Conservation (phyloP, 2,797 vertebrate species). For the Macrochelys suwanniensis region DNA sequence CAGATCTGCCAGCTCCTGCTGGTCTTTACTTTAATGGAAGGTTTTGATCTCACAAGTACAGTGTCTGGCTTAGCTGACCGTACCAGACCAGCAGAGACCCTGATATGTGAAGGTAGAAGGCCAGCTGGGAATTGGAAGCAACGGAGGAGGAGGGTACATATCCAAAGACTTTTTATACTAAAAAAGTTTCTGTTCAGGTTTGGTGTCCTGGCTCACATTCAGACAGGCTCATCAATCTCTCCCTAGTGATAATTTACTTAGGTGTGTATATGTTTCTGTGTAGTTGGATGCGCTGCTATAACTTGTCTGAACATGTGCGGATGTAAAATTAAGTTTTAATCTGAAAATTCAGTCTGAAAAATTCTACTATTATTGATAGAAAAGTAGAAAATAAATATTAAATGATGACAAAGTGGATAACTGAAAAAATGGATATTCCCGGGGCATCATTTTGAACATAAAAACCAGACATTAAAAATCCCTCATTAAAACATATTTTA, state of each 20-base stretch:
- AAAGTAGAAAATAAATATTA: neutral
- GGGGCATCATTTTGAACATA: neutral
- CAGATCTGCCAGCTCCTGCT: neutral
- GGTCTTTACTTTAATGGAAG: neutral
- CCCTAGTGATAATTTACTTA: neutral
- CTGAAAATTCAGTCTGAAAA: conserved; percentile 8
- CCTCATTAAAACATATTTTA: conserved; percentile 7
- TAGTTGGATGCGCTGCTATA: neutral
- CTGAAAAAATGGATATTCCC: neutral
- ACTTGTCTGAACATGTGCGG: neutral
- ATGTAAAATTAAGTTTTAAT: neutral
- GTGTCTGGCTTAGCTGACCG: neutral
- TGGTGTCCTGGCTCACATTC: accelerated
- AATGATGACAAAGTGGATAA: neutral
- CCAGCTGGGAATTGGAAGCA: neutral
- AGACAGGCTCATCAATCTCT: neutral
- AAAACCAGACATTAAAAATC: conserved; percentile 29
- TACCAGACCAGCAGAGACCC: neutral
- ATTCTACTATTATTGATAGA: neutral
- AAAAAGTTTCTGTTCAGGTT: neutral
- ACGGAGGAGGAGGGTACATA: neutral
- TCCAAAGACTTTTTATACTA: neutral
- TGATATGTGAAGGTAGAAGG: neutral
- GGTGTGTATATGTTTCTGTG: neutral
- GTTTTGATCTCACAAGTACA: neutral